A percentile compares a stretch with the other conserved stretches of the same genome.
phyloP scores from a whole-genome alignment of 2,888 invertebrate species.

The Bugulina stolonifera region DNA sequence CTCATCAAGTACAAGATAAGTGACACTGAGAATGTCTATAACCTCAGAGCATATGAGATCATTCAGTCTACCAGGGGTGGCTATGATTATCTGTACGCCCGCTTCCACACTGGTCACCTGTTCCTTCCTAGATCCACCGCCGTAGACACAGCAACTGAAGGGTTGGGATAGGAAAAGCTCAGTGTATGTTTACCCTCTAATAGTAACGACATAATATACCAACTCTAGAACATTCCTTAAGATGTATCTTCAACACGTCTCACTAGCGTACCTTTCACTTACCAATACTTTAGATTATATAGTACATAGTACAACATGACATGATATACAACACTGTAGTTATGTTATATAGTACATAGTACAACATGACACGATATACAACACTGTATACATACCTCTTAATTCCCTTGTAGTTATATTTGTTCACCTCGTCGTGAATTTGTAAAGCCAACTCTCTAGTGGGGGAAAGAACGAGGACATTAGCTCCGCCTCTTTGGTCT shows the following conservation, averaged over 20 bases:
- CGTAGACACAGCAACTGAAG: conserved; percentile 74
- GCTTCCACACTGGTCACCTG: conserved; percentile 69
- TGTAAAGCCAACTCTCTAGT: conserved; percentile 88
- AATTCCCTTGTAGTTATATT: conserved; percentile 81
- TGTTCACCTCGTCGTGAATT: conserved; percentile 82
- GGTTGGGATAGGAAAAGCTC: too few relatives aligned
- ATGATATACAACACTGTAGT: background rate
- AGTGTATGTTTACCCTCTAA: too few relatives aligned
- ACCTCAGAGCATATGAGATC: conserved; percentile 69
- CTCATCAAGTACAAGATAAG: conserved; percentile 87
- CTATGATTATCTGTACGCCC: conserved; percentile 91
- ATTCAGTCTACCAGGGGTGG: conserved; percentile 86
- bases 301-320: background rate
- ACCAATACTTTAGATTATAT: too few relatives aligned
- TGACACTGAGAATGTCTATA: conserved; percentile 71
- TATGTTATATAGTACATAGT: background rate
- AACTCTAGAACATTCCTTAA: too few relatives aligned
- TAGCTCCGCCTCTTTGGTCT: conserved; percentile 70
- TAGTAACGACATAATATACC: too few relatives aligned
- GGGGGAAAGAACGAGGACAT: conserved; percentile 81
- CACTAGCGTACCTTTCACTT: too few relatives aligned
- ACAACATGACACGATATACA: background rate
- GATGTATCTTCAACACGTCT: too few relatives aligned
- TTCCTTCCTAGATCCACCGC: conserved; percentile 74
- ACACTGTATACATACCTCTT: conserved; percentile 59